A percentile compares a stretch with the other conserved stretches of the same genome.
phyloP scores from a whole-genome alignment of 1,140 invertebrate species.

The Polypedilum pembai region DNA sequence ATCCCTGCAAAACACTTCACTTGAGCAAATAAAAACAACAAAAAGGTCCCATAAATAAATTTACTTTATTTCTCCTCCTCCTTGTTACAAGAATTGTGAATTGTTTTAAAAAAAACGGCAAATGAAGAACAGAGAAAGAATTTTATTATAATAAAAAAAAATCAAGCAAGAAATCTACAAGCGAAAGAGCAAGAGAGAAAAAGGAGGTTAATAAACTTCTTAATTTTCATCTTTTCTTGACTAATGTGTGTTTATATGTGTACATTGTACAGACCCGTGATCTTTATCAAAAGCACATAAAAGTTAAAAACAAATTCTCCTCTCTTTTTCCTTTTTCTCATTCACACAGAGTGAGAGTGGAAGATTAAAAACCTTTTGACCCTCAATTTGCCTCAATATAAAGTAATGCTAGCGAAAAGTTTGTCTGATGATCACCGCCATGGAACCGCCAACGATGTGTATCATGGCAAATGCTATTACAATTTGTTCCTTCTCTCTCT shows the following conservation, averaged over 20 bases:
- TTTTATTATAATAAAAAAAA: not conserved
- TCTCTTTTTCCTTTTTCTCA: not conserved
- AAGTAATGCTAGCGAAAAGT: not conserved
- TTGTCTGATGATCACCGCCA: not conserved
- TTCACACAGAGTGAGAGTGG: not conserved
- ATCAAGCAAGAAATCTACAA: not conserved
- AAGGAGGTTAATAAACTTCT: not conserved
- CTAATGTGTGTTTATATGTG: not conserved
- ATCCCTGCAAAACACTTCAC: no score
- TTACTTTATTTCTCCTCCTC: not conserved
- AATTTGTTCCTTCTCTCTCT: no score
- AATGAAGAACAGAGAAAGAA: not conserved
- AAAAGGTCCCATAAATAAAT: slow-evolving; percentile 8
- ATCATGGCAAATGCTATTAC: no score
- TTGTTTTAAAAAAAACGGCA: not conserved
- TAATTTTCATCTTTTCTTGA: not conserved
- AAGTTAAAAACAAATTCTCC: not conserved
- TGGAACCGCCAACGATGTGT: not conserved
- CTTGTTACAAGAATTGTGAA: not conserved
- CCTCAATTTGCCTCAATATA: not conserved
- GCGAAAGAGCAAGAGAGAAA: not conserved
- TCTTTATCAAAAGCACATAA: not conserved
- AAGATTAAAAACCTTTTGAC: slow-evolving; percentile 2
- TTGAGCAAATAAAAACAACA: not conserved
- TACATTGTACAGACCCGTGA: not conserved